Evolutionary conservation across 1,140 invertebrate genomes (phyloP).

Genomic region (Plutomurus gul): DNA sequence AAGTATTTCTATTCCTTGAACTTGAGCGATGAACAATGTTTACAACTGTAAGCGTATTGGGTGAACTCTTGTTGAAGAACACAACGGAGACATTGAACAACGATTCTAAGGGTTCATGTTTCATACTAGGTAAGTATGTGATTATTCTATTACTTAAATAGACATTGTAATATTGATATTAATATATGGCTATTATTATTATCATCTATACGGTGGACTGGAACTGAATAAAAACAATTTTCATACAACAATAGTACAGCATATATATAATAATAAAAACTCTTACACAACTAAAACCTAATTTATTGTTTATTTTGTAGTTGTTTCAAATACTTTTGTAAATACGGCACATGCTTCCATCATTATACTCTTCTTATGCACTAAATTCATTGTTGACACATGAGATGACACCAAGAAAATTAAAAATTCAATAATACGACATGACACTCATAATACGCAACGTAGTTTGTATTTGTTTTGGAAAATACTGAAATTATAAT

Average conservation of each 20-base stretch:
- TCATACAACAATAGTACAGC: no score
- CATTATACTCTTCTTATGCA: neutral
- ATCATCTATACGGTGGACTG: no score
- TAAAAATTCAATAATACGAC: slow-evolving; percentile 27
- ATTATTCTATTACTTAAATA: no score
- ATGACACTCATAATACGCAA: slow-evolving; percentile 22
- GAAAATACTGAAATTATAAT: neutral
- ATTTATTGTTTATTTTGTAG: no score
- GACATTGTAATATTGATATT: no score
- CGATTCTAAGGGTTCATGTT: slow-evolving; percentile 3
- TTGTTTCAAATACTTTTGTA: neutral
- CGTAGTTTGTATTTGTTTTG: no score
- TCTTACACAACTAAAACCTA: no score
- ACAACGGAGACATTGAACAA: slow-evolving; percentile 28
- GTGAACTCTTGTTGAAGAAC: neutral
- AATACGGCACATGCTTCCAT: slow-evolving; percentile 21
- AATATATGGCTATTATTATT: no score
- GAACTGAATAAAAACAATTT: no score
- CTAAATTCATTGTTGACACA: no score
- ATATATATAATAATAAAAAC: no score
- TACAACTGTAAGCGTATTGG: slow-evolving; percentile 28
- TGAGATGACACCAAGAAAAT: neutral
- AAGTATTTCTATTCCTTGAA: slow-evolving; percentile 10
- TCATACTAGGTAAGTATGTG: slow-evolving; percentile 6
- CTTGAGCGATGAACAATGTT: neutral